Evolutionary conservation across 1,140 invertebrate species (phyloP), one percentile per base, ranked within the genome.

Genomic region (Microplitis demolitor): DNA sequence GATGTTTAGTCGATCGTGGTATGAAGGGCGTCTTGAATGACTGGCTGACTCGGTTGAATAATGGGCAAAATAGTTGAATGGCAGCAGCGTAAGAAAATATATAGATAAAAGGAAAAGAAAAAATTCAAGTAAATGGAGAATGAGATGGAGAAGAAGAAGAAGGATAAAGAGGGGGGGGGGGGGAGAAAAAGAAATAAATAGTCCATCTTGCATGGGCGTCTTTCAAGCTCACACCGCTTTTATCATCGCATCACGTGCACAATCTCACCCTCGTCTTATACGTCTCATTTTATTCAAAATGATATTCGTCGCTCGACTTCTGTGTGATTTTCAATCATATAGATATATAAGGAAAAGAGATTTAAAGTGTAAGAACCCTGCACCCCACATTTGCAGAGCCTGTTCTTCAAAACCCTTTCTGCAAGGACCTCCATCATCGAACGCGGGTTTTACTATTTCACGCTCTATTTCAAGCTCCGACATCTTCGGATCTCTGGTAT

Each of bases 131-230:
- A 45, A 45, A 45, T 45, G 39, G 39, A 45, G 24, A 24, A 24
- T 24, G 24, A 24, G 24, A 24, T 24, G 24, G 24, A 24, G 24
- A 24, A 24, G 24, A 24, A 24, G 24, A 24, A 24, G 24, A 2
- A 24, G 24, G 24, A 24, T 24, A 24, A 24, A 2, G 24, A 2
- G 24, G 2, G 24, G 24, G 24, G 24, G 24, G 24, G 24, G 39
- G 11, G 39, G 11, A 45, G 14, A 35, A 61, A 61, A 33, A 33
- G 60, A 61, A 61, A 61, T 61, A 61, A 33, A 33, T 45, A 45
- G 39, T 45, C 39, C 58, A 75, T 74, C 74, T 78, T 74, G 24
- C 75, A 73, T 75, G 73, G 68, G 66, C 64, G 35, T 34, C 73
- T 60, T 69, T 74, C 74, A 75, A 45, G 39, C 39, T 45, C 76